These are phyloP conservation scores for Genyomyrus donnyi DNA, from an alignment of 2,113 vertebrate species.

Conservation along the genomic window DNA sequence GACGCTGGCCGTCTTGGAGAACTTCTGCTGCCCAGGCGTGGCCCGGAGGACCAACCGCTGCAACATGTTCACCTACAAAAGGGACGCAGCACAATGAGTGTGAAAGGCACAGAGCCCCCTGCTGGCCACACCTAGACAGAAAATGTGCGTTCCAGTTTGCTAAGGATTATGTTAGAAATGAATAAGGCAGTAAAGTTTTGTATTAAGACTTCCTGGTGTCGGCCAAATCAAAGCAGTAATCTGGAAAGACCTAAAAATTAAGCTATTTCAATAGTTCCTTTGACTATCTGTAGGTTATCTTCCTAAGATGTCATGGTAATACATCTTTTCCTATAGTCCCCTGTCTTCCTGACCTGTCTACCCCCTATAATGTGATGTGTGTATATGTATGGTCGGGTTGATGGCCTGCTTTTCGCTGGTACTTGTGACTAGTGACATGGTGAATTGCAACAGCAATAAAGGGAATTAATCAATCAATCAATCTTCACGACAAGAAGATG, in stretches of 20 bases:
- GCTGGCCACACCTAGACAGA: not conserved
- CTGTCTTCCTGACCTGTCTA: no score
- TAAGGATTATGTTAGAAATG: not conserved
- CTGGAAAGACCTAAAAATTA: not conserved
- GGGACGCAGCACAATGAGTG: not conserved
- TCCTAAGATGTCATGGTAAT: not conserved
- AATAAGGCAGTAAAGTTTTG: not conserved
- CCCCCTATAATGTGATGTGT: no score
- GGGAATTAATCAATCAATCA: no score
- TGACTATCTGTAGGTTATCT: not conserved
- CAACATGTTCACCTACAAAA: constrained; percentile 71
- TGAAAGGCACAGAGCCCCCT: constrained; percentile 15
- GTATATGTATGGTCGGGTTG: no score
- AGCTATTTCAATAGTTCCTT: not conserved
- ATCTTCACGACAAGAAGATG: not conserved
- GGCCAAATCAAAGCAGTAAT: not conserved
- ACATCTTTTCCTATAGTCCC: no score
- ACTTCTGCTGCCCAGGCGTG: constrained; percentile 80
- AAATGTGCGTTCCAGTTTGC: not conserved
- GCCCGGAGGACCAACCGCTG: constrained; percentile 82
- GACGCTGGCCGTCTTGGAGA: constrained; percentile 85
- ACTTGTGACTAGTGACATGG: no score
- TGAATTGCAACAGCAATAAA: no score
- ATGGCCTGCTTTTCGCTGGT: no score
- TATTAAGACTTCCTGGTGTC: not conserved